A percentile compares a stretch with the other conserved stretches of the same genome.
Conservation (phyloP, 2,888 invertebrate species). For the Drosophila prostipennis region DNA sequence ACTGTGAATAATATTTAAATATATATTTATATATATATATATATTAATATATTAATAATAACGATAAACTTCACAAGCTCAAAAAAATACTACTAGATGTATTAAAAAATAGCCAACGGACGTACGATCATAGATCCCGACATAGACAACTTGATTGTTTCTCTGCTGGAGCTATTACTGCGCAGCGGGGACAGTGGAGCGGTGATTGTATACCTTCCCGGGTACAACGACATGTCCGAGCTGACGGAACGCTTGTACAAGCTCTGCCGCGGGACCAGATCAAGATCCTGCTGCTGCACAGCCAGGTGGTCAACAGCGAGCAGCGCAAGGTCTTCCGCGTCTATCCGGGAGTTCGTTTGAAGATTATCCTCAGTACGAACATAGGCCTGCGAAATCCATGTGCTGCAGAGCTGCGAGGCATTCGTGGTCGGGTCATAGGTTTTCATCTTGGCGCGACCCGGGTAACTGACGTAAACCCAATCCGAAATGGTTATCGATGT, state of each 20-base stretch:
- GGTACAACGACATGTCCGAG: slow-evolving; percentile 95
- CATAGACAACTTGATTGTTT: slow-evolving; percentile 90
- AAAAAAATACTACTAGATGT: no score
- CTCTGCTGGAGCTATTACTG: slow-evolving; percentile 87
- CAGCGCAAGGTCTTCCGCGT: slow-evolving; percentile 91
- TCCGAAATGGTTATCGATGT: no score
- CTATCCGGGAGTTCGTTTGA: slow-evolving; percentile 86
- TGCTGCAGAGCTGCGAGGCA: no score
- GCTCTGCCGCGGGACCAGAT: slow-evolving; percentile 33
- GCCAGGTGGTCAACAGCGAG: slow-evolving; percentile 92
- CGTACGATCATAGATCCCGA: slow-evolving; percentile 86
- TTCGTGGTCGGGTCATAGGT: no score
- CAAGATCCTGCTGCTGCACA: slow-evolving; percentile 91
- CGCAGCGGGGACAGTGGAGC: slow-evolving; percentile 84
- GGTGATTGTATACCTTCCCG: slow-evolving; percentile 95
- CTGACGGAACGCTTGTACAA: slow-evolving; percentile 87
- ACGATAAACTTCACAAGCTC: no score
- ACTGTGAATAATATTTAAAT: no score
- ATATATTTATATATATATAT: no score
- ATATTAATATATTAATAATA: no score
- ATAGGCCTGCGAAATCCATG: no score
- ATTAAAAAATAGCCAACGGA: no score
- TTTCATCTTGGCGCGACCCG: no score
- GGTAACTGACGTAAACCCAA: no score
- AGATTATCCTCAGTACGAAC: slow-evolving; percentile 98